Conservation (phyloP, 2,888 invertebrate genomes). For the Coelogynopora nodosa region DNA sequence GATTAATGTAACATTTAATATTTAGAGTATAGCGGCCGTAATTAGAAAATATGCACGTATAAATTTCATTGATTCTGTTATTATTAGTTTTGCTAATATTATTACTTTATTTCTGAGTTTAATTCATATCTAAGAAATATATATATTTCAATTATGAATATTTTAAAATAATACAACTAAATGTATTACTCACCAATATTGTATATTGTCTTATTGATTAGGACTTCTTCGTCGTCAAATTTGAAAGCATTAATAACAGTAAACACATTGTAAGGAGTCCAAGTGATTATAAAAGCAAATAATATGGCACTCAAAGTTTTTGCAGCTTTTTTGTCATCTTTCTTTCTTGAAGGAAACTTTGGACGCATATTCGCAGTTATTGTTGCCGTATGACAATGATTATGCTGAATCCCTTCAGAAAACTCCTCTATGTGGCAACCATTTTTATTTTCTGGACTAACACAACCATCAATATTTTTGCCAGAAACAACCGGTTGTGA, state of each 20-base stretch:
- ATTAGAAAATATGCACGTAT: no score
- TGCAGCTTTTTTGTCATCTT: conserved; percentile 86
- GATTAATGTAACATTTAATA: no score
- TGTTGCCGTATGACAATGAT: no score
- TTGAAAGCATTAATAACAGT: conserved; percentile 55
- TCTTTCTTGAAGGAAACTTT: not conserved
- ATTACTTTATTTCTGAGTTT: no score
- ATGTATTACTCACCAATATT: conserved; percentile 33
- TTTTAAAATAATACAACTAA: no score
- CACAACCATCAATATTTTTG: not conserved
- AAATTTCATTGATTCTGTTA: no score
- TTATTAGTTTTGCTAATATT: no score
- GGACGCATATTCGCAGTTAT: no score
- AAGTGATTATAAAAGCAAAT: conserved; percentile 93
- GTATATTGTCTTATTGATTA: not conserved
- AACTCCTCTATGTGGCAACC: not conserved
- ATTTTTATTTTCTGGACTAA: not conserved
- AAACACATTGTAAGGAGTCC: conserved; percentile 74
- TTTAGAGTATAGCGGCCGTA: no score
- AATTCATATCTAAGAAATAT: no score
- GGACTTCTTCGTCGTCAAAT: not conserved
- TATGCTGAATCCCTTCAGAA: no score
- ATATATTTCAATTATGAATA: no score
- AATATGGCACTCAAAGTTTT: conserved; percentile 90
- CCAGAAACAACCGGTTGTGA: not conserved